Evolutionary conservation across 2,113 vertebrate genomes (phyloP).

Genomic region (Odocoileus virginianus): DNA sequence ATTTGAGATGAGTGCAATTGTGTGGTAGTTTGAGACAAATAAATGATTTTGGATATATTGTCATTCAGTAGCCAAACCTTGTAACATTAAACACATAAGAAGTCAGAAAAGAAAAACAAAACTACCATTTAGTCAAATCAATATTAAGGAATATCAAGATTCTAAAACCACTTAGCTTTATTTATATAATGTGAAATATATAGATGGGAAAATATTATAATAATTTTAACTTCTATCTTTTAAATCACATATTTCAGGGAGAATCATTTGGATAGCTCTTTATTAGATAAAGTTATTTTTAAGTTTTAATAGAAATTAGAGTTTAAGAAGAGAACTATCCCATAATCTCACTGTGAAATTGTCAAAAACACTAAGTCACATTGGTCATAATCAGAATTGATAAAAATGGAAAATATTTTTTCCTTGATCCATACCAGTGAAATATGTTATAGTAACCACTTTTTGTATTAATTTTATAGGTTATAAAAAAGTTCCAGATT

Average conservation of each 20-base stretch:
- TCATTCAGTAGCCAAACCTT: background rate
- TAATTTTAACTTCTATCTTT: background rate
- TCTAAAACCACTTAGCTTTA: background rate
- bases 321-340: background rate
- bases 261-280: background rate
- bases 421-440: background rate
- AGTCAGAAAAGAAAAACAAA: background rate
- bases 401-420: background rate
- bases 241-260: background rate
- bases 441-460: background rate
- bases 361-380: background rate
- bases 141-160: slow-evolving; percentile 11
- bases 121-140: background rate
- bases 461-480: background rate
- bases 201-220: background rate
- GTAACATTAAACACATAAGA: background rate
- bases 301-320: background rate
- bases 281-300: background rate
- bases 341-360: background rate
- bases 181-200: background rate
- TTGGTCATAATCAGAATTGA: background rate
- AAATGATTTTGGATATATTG: background rate
- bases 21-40: background rate
- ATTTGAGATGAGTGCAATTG: too few species aligned
- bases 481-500: background rate